These are phyloP conservation scores for Melanotaenia pygmaea DNA, from an alignment of 2,797 vertebrate genomes.

Conservation along the genomic window DNA sequence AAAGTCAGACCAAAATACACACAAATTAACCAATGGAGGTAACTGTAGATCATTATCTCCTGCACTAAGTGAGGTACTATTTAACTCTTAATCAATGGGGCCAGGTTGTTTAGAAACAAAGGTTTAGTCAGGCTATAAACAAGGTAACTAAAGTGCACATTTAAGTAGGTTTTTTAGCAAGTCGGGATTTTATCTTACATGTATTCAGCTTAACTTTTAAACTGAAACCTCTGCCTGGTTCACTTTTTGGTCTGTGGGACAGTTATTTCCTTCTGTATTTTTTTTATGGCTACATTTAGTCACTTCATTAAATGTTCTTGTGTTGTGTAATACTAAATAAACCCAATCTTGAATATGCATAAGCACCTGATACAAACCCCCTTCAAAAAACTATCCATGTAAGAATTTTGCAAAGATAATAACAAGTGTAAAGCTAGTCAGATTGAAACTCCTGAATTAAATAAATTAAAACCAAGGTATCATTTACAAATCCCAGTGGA, in stretches of 20 bases:
- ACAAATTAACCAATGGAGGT: neutral
- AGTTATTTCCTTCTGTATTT: too few relatives aligned
- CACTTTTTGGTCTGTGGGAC: neutral
- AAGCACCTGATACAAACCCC: neutral
- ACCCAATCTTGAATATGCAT: neutral
- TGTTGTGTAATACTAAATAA: neutral
- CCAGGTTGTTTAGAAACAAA: neutral
- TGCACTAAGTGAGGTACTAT: neutral
- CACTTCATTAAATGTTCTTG: neutral
- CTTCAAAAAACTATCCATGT: neutral
- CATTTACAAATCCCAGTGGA: neutral
- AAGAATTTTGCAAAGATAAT: neutral
- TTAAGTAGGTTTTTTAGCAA: too few relatives aligned
- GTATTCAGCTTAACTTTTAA: too few relatives aligned
- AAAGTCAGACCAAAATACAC: neutral
- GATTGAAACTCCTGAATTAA: neutral
- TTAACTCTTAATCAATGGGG: neutral
- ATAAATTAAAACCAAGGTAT: neutral
- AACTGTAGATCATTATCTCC: neutral
- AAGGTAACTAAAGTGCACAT: too few relatives aligned
- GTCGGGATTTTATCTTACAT: too few relatives aligned
- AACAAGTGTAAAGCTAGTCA: neutral
- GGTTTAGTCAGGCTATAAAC: too few relatives aligned
- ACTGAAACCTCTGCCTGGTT: neutral
- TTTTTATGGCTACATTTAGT: too few relatives aligned